phyloP scores from a whole-genome alignment of 2,888 invertebrate genomes.

The Embidobia sp. region DNA sequence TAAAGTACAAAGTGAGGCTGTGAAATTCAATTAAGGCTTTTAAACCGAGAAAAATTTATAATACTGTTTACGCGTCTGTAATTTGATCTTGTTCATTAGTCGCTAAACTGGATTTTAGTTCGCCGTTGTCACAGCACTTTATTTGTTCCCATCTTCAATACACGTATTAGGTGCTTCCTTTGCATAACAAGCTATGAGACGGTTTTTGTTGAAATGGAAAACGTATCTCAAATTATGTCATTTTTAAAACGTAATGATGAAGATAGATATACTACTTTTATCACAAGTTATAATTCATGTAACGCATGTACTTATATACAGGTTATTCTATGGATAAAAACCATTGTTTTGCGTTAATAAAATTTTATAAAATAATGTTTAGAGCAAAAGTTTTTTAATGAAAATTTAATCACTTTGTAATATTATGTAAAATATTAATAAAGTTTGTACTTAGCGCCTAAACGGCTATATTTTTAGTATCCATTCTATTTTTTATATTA shows the following conservation, averaged over 20 bases:
- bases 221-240: slow-evolving; percentile 13
- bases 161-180: slow-evolving; percentile 39
- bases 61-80: slow-evolving; percentile 74
- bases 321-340: no score
- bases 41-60: slow-evolving; percentile 73
- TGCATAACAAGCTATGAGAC: slow-evolving; percentile 37
- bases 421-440: no score
- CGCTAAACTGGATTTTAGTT: slow-evolving; percentile 41
- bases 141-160: slow-evolving; percentile 35
- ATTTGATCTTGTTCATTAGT: slow-evolving; percentile 68
- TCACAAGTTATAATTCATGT: neutral
- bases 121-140: slow-evolving; percentile 20
- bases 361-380: no score
- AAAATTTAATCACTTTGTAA: no score
- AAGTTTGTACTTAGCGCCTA: no score
- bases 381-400: no score
- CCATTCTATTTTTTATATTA: no score
- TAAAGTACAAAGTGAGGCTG: slow-evolving; percentile 12
- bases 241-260: neutral
- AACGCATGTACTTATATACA: no score
- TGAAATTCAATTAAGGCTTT: slow-evolving; percentile 70
- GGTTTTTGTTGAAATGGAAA: slow-evolving; percentile 18
- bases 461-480: no score
- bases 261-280: neutral
- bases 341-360: no score